Conservation (phyloP, 2,888 invertebrate genomes). For the Diploptera punctata region DNA sequence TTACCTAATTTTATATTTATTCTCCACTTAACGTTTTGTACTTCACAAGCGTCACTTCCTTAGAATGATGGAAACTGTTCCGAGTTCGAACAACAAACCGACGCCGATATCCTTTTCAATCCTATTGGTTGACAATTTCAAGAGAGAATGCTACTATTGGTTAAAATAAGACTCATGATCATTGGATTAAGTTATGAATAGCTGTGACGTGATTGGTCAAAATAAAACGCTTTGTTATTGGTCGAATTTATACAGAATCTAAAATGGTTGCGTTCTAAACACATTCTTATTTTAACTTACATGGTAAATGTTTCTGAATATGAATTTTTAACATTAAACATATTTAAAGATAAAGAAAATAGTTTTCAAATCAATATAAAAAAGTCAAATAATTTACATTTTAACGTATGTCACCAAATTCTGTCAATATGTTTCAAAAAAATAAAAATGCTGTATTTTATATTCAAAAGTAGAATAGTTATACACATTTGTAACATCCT, state of each 20-base stretch:
- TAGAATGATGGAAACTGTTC: neutral
- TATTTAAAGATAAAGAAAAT: no score
- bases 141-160: constrained; percentile 4
- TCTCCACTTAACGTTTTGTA: no score
- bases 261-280: neutral
- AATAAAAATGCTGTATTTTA: no score
- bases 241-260: neutral
- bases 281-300: no score
- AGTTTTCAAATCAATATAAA: no score
- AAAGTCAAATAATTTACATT: no score
- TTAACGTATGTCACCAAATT: no score
- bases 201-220: constrained; percentile 36
- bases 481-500: no score
- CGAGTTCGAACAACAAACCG: constrained; percentile 10
- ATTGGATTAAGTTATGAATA: constrained; percentile 24
- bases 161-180: constrained; percentile 27
- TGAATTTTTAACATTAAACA: no score
- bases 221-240: constrained; percentile 41
- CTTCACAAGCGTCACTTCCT: neutral
- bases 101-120: neutral
- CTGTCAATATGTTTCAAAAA: no score
- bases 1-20: neutral
- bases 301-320: no score
- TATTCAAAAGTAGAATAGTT: no score
- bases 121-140: constrained; percentile 19